Conservation (phyloP, 2,797 vertebrate genomes). For the Manis crassicaudata region DNA sequence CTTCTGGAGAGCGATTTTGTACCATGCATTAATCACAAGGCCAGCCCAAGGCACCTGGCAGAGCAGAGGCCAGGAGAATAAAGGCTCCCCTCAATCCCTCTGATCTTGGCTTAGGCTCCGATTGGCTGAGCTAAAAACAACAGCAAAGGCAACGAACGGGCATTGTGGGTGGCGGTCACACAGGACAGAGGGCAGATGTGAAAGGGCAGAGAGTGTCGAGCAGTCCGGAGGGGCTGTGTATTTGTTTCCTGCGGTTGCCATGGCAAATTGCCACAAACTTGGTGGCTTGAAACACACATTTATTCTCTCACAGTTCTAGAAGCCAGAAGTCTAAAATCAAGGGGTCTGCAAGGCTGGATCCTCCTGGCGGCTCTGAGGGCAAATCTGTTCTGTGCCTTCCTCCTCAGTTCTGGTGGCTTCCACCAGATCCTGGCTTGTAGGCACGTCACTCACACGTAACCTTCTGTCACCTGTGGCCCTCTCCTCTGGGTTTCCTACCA, state of each 20-base stretch:
- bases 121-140: background rate
- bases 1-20: background rate
- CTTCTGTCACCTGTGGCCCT: no score
- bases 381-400: no score
- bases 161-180: background rate
- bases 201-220: background rate
- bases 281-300: background rate
- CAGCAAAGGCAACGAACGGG: no score
- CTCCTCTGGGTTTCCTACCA: background rate
- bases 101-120: background rate
- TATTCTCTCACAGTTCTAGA: background rate
- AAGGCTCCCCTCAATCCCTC: no score
- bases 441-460: background rate
- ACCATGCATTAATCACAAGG: background rate
- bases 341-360: background rate
- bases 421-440: background rate
- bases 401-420: background rate
- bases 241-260: background rate
- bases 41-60: background rate
- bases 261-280: background rate
- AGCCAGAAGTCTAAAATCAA: background rate
- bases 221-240: no score
- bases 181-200: background rate
- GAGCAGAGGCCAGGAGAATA: background rate
- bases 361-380: background rate